Evolutionary conservation across 2,888 invertebrate genomes (phyloP).

Genomic region (Pyrocoelia pectoralis): DNA sequence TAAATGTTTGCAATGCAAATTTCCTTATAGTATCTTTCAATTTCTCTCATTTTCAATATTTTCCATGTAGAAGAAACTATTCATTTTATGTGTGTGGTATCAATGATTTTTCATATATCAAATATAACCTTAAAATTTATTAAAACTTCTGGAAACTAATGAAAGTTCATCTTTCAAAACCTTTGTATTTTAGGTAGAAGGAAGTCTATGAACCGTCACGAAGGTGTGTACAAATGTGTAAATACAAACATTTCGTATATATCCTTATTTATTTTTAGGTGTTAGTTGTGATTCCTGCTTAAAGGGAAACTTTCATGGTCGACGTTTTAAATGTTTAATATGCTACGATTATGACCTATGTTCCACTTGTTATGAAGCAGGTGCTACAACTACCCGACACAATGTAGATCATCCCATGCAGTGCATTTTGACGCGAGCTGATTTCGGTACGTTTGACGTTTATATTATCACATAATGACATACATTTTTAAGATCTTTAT

Average conservation of each 20-base stretch:
- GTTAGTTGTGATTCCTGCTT: slow-evolving; percentile 99
- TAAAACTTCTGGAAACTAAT: neutral
- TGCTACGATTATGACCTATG: slow-evolving; percentile 99
- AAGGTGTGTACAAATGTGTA: neutral
- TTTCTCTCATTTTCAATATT: too few species aligned
- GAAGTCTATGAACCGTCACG: slow-evolving; percentile 2
- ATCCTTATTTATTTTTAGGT: slow-evolving; percentile 69
- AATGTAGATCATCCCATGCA: slow-evolving; percentile 98
- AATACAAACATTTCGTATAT: neutral
- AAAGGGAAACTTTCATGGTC: slow-evolving; percentile 96
- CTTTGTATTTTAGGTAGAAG: neutral
- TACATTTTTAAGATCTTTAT: slow-evolving; percentile 65
- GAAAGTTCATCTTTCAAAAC: neutral
- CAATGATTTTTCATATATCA: too few species aligned
- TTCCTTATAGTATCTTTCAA: too few species aligned
- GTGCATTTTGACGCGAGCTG: slow-evolving; percentile 95
- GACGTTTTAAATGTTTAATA: slow-evolving; percentile 98
- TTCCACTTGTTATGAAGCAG: slow-evolving; percentile 93
- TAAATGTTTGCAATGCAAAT: too few species aligned
- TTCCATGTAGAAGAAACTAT: too few species aligned
- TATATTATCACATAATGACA: too few species aligned
- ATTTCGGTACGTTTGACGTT: slow-evolving; percentile 75
- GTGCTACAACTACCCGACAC: slow-evolving; percentile 90
- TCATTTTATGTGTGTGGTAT: neutral
- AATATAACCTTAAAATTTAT: neutral